These are phyloP conservation scores for Nineta flava DNA, from an alignment of 2,888 invertebrate genomes.

Conservation along the genomic window DNA sequence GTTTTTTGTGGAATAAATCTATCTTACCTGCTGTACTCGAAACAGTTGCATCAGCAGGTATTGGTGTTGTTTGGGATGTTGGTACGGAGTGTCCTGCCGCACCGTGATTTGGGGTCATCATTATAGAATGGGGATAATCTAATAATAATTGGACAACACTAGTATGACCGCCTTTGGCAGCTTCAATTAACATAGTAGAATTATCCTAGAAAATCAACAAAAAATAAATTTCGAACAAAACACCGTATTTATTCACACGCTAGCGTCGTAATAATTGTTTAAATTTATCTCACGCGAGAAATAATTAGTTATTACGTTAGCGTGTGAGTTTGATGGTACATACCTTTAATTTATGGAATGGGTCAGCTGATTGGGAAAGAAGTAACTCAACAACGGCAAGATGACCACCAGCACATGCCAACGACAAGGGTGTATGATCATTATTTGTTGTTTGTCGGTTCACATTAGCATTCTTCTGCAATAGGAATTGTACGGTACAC, in stretches of 20 bases:
- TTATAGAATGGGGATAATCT: conserved; percentile 81
- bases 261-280: neutral
- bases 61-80: conserved; percentile 22
- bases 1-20: neutral
- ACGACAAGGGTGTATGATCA: conserved; percentile 91
- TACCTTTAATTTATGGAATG: conserved; percentile 87
- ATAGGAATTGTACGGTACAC: conserved; percentile 90
- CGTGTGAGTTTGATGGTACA: too few species aligned
- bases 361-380: conserved; percentile 83
- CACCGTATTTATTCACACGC: neutral
- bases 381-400: conserved; percentile 83
- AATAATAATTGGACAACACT: conserved; percentile 86
- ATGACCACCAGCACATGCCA: conserved; percentile 95
- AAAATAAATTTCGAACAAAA: neutral
- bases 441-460: conserved; percentile 82
- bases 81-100: conserved; percentile 20
- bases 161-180: conserved; percentile 94
- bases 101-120: conserved; percentile 38
- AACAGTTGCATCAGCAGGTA: conserved; percentile 18
- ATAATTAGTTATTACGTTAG: too few species aligned
- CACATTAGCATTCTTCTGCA: conserved; percentile 74
- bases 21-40: neutral
- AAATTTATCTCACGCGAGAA: too few species aligned
- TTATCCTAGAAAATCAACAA: conserved; percentile 49
- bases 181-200: conserved; percentile 96